Evolutionary conservation across 1,140 invertebrate species (phyloP).

Genomic region (Spodoptera frugiperda): DNA sequence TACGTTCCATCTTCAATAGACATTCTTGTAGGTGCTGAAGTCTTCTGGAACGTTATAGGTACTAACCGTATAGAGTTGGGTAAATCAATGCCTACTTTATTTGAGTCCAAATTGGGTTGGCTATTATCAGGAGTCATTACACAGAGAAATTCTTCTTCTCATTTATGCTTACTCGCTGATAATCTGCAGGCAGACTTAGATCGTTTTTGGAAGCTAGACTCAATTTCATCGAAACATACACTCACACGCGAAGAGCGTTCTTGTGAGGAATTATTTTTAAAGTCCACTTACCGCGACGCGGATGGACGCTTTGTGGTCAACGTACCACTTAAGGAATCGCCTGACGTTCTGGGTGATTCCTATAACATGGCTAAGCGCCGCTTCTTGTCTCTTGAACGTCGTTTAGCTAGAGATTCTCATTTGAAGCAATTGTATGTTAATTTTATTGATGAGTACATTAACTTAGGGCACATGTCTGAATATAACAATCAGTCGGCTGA

Average conservation of each 20-base stretch:
- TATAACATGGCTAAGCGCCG: constrained; percentile 3
- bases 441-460: constrained; percentile 14
- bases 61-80: no score
- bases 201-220: no score
- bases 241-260: not conserved
- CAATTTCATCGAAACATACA: not conserved
- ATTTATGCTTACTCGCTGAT: no score
- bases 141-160: no score
- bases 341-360: constrained; percentile 1
- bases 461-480: constrained; percentile 17
- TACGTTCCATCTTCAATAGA: no score
- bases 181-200: no score
- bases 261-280: not conserved
- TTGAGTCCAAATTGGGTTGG: no score
- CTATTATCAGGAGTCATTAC: no score
- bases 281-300: not conserved
- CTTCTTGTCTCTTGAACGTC: constrained; percentile 16
- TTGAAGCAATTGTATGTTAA: not conserved
- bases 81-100: no score
- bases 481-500: not conserved
- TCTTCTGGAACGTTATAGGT: no score
- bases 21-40: no score
- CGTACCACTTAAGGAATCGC: not conserved
- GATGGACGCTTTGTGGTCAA: constrained; percentile 13
- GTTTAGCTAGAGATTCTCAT: not conserved